Base-by-base conservation (phyloP, 2,797 vertebrate species). In the Danionella dracula region DNA sequence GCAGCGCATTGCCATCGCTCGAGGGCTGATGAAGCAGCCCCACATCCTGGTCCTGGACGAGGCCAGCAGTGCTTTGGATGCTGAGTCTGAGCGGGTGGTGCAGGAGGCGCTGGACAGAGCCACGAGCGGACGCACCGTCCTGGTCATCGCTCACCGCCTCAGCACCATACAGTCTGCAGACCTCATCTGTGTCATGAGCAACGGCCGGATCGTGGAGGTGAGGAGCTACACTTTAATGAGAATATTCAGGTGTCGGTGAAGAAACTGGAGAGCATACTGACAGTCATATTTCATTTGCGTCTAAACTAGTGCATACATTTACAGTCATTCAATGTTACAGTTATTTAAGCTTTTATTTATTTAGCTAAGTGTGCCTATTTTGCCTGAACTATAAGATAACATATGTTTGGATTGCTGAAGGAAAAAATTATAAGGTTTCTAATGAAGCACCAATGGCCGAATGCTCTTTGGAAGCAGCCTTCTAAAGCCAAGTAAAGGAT, bases 141-240 rank as follows among this genome's bases (percentile, higher is more conserved):
- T 99, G 23, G 87, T 99, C 79, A 98, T 99, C 1, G 96, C 96
- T 12, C 96, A 99, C 73, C 89, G 96, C 2, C 90, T 99, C 77
- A 97, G 96, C 85, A 97, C 96, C 20, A 89, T 98, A n/a, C 91
- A 87, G 1, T 84, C 75, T 0, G 95, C 96, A 0, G 87, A 95
- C 75, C 77, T 90, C 68, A 97, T 98, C 49, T 90, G 93, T 1
- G 94, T 98, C 65, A 89, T 97, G 84, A 90, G 90, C 53, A 88
- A 84, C 0, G 95, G 95, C 2, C 82, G 70, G 0, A 89, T 97
- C 65, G 90, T 85, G 0, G 96, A 98, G 94, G 96, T 98, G 72
- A 83, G 91, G n/a, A 50, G 6, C 23, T n/a, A 1, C 6, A 23
- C 31, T 45, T 45, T 23, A 64, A 9, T 5, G 3, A 3, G 23